Evolutionary conservation across 1,140 invertebrate genomes (phyloP), one percentile per base, ranked within the genome.

Genomic region (Diachasmimorpha longicaudata): DNA sequence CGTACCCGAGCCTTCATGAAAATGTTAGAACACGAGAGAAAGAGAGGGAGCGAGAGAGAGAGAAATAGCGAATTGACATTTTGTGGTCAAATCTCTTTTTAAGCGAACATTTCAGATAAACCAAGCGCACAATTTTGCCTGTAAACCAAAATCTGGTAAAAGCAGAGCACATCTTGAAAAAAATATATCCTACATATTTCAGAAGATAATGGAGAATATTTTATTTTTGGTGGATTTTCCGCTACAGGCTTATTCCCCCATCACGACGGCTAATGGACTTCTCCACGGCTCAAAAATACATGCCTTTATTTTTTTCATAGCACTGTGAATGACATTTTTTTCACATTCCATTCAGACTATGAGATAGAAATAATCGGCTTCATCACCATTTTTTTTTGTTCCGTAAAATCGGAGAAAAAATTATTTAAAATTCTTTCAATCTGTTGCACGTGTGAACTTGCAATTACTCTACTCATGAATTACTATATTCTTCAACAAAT

Each of bases 1-100:
- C 46, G 44, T 46, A 23, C 63, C 58, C 73, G 74, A 78, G 69
- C 13, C 13, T 31, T 11, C 66, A 79, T 77, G 78, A 75, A 77
- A 77, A 79, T 48, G 72, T 79, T 72, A 70, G 70, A 78, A 23
- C 44, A 11, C 21, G 37, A 10, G 36, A 67, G 36, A 25, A 23
- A 36, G 6, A 44, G 16, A 36, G 36, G 55, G 58, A n/a, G 71
- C 1, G n/a, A n/a, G 31, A 31, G 31, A 31, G 31, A 31, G 31
- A 25, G 21, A 72, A 52, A 72, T 31, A 72, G 1, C 14, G 23
- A 16, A 48, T 25, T 70, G 16, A 46, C 19, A 72, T 23, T 71
- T 52, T 52, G n/a, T 71, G 39, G 23, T 71, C 23, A 71, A 46
- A 71, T 31, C 37, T 46, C 36, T 23, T 23, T 71, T 71, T 42